Evolutionary conservation across 2,888 invertebrate species (phyloP).

Genomic region (Limnephilus auricula): DNA sequence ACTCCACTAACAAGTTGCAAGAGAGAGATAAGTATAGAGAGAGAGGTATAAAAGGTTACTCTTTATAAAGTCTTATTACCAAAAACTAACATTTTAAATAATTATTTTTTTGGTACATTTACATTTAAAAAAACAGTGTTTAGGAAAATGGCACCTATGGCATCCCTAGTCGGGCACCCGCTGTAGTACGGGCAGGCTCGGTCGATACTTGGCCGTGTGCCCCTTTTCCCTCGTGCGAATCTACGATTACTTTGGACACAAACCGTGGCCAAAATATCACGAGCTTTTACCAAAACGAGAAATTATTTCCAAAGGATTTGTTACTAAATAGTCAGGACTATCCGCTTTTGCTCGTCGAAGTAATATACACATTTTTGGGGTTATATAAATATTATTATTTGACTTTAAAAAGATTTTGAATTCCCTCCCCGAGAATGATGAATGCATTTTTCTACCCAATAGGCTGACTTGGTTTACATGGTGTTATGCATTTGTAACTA

Average conservation of each 20-base stretch:
- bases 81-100: too few species aligned
- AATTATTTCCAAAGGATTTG: conserved; percentile 5
- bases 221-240: conserved; percentile 35
- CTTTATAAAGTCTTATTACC: too few species aligned
- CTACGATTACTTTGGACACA: conserved; percentile 38
- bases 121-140: background rate
- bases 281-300: conserved; percentile 7
- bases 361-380: background rate
- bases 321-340: background rate
- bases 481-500: background rate
- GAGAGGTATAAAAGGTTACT: too few species aligned
- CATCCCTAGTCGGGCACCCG: background rate
- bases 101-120: too few species aligned
- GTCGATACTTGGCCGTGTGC: conserved; percentile 42
- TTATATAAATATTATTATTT: background rate
- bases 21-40: too few species aligned
- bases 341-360: background rate
- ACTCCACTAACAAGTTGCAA: too few species aligned
- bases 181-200: conserved; percentile 6
- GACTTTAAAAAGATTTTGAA: too few species aligned
- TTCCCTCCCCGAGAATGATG: too few species aligned
- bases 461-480: background rate
- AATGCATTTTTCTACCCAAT: too few species aligned
- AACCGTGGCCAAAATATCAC: conserved; percentile 32
- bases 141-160: background rate